Percentiles rank a stretch among this genome's conserved stretches.
phyloP scores from a whole-genome alignment of 2,888 invertebrate species.

The Trissoscelio sp. region DNA sequence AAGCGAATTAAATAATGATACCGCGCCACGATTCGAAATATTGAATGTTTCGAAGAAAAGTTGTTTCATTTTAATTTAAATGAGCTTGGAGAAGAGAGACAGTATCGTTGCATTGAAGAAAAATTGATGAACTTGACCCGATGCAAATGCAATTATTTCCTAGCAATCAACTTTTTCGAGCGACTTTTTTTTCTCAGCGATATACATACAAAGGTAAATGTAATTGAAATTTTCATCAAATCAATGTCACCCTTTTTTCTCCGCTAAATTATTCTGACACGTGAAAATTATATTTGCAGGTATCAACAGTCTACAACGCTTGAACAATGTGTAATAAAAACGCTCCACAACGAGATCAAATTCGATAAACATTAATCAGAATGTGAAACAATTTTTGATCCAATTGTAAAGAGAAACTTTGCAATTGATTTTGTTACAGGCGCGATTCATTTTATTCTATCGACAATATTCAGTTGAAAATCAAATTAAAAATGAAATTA shows the following conservation, averaged over 20 bases:
- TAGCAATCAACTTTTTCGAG: slow-evolving; percentile 15
- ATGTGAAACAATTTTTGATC: background rate
- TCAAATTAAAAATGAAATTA: too few species aligned
- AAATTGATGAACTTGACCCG: slow-evolving; percentile 33
- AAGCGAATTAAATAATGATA: background rate
- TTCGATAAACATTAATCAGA: background rate
- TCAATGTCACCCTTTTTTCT: slow-evolving; percentile 6
- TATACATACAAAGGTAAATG: slow-evolving; percentile 10
- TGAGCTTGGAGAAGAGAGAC: background rate
- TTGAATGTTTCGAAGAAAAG: background rate
- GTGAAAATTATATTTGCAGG: background rate
- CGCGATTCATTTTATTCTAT: too few species aligned
- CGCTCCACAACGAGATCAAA: background rate
- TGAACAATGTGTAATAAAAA: background rate
- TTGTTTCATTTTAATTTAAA: background rate
- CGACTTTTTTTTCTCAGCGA: slow-evolving; percentile 5
- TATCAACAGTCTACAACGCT: background rate
- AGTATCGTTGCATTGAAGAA: slow-evolving; percentile 4
- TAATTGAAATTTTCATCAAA: slow-evolving; percentile 20
- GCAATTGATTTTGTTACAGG: background rate
- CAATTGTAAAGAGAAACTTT: background rate
- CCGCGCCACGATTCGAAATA: background rate
- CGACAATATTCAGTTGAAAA: too few species aligned
- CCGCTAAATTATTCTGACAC: background rate
- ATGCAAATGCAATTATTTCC: slow-evolving; percentile 33